Percentiles rank a stretch among this genome's conserved stretches.
These are phyloP conservation scores for Taenaris catops DNA, from an alignment of 2,888 invertebrate genomes.

Conservation along the genomic window DNA sequence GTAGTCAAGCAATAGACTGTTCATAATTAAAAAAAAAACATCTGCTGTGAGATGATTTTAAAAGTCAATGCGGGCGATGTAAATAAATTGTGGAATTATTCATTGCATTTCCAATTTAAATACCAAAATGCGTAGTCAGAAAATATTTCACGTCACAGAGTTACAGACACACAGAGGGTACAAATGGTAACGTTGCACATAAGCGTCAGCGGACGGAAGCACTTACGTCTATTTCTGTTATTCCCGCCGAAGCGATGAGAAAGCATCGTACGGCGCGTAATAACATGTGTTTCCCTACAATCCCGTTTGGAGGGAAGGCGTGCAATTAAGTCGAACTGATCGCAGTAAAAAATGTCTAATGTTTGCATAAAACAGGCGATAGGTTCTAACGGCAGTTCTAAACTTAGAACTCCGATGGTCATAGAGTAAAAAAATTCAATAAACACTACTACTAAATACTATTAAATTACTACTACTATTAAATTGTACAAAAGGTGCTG, in stretches of 20 bases:
- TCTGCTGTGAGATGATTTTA: too few relatives aligned
- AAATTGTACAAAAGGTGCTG: too few relatives aligned
- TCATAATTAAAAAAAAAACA: too few relatives aligned
- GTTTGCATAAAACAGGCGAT: slow-evolving; percentile 33
- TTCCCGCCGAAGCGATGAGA: slow-evolving; percentile 31
- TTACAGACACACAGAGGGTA: slow-evolving; percentile 8
- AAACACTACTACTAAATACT: too few relatives aligned
- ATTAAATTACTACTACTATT: too few relatives aligned
- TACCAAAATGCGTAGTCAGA: background rate
- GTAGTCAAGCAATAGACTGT: too few relatives aligned
- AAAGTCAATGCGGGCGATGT: too few relatives aligned
- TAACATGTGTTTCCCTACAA: slow-evolving; percentile 17
- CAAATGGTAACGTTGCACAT: slow-evolving; percentile 7
- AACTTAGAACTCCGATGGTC: slow-evolving; percentile 34
- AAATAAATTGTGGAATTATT: too few relatives aligned
- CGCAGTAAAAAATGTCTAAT: slow-evolving; percentile 32
- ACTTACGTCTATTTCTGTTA: slow-evolving; percentile 59
- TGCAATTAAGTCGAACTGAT: slow-evolving; percentile 25
- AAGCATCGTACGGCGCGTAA: too few relatives aligned
- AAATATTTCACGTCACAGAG: slow-evolving; percentile 2
- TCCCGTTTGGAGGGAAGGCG: slow-evolving; percentile 15
- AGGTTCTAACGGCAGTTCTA: slow-evolving; percentile 42
- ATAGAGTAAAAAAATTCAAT: too few relatives aligned
- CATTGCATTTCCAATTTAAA: background rate
- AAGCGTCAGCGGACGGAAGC: slow-evolving; percentile 41